A percentile compares a stretch with the other conserved stretches of the same genome.
Evolutionary conservation across 2,797 vertebrate genomes (phyloP).

Genomic region (Alectoris magna): DNA sequence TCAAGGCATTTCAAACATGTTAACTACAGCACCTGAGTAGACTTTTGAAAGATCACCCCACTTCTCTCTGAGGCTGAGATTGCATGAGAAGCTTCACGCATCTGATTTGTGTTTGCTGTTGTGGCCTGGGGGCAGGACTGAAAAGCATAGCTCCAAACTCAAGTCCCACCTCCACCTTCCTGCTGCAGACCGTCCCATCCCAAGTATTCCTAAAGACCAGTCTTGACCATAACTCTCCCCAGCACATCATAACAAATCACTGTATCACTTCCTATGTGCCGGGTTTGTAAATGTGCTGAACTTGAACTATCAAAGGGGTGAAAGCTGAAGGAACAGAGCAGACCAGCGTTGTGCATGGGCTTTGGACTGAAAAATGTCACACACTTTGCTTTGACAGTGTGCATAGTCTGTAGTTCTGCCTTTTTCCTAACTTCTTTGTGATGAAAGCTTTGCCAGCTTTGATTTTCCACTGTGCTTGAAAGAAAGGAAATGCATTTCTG

Average conservation of each 20-base stretch:
- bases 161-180: not conserved
- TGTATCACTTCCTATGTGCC: not conserved
- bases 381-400: not conserved
- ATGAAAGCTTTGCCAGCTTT: not conserved
- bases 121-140: not conserved
- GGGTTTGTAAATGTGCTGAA: not conserved
- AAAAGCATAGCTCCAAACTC: fast-evolving
- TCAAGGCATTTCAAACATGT: not conserved
- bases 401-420: fast-evolving
- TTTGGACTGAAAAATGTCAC: not conserved
- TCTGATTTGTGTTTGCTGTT: not conserved
- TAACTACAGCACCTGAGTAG: not conserved
- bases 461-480: not conserved
- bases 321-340: not conserved
- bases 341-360: not conserved
- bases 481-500: not conserved
- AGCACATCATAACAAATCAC: not conserved
- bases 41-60: fast-evolving
- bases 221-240: not conserved
- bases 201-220: not conserved
- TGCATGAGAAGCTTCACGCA: not conserved
- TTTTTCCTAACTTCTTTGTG: not conserved
- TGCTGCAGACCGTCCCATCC: not conserved
- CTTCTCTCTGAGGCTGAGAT: not conserved
- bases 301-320: not conserved